Conservation (phyloP, 2,888 invertebrate genomes). For the Melipona beecheii region DNA sequence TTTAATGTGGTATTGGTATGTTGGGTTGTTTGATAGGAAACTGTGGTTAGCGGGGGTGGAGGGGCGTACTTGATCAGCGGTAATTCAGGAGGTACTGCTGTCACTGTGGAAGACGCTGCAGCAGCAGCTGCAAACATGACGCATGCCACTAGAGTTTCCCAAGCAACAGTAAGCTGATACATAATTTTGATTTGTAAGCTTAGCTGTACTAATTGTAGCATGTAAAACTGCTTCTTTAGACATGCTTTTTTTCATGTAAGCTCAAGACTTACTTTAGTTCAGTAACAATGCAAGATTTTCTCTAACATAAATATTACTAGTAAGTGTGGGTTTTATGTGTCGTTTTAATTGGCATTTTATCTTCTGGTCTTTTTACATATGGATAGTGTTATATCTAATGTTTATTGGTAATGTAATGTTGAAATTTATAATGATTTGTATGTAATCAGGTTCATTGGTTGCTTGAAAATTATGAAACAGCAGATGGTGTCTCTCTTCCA, state of each 20-base stretch:
- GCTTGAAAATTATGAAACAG: conserved; percentile 98
- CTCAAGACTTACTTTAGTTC: not conserved
- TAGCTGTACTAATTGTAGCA: conserved; percentile 74
- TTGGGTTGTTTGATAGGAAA: conserved; percentile 82
- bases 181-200: conserved; percentile 81
- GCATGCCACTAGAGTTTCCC: conserved; percentile 93
- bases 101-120: conserved; percentile 85
- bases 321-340: not conserved
- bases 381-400: conserved; percentile 2
- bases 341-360: not conserved
- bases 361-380: not conserved
- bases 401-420: not conserved
- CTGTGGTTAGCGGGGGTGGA: conserved; percentile 84
- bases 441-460: conserved; percentile 93
- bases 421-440: not conserved
- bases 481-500: conserved; percentile 96
- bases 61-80: conserved; percentile 85
- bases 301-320: conserved; percentile 1
- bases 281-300: conserved; percentile 4
- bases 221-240: conserved; percentile 50
- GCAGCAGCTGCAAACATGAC: conserved; percentile 86
- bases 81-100: conserved; percentile 83
- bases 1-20: conserved; percentile 64
- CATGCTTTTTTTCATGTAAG: conserved; percentile 26
- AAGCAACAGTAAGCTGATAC: conserved; percentile 93